Conservation (phyloP, 2,888 invertebrate species). For the Gari tellinella region DNA sequence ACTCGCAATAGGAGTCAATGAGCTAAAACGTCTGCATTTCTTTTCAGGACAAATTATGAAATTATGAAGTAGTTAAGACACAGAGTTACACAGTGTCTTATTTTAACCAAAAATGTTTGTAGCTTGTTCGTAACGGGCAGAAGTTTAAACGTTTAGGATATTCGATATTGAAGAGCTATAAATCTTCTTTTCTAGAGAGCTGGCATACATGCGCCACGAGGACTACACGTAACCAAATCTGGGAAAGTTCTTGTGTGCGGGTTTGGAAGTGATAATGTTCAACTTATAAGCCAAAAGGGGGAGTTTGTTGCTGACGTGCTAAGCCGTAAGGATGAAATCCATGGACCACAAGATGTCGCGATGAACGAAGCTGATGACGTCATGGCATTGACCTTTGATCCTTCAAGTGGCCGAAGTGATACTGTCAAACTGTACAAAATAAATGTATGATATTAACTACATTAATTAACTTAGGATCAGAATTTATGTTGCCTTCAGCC, state of each 20-base stretch:
- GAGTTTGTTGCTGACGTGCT: constrained; percentile 50
- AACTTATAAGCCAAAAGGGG: constrained; percentile 54
- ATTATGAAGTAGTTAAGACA: no score
- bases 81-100: no score
- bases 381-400: constrained; percentile 62
- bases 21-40: no score
- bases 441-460: background rate
- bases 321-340: constrained; percentile 52
- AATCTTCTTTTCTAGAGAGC: constrained; percentile 37
- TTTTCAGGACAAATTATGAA: no score
- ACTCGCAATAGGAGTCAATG: no score
- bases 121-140: no score
- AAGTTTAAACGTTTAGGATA: no score
- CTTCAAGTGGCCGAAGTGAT: constrained; percentile 64
- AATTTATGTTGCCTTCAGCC: no score
- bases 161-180: no score
- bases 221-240: constrained; percentile 48
- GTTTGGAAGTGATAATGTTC: constrained; percentile 66
- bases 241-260: constrained; percentile 59
- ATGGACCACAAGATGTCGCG: constrained; percentile 63
- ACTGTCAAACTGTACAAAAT: constrained; percentile 39
- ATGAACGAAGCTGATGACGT: constrained; percentile 41
- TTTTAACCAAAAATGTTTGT: no score
- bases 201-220: constrained; percentile 62
- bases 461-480: no score